Percentiles rank a stretch among this genome's conserved stretches.
phyloP scores from a whole-genome alignment of 2,888 invertebrate genomes.

The Platerodrilus igneus region DNA sequence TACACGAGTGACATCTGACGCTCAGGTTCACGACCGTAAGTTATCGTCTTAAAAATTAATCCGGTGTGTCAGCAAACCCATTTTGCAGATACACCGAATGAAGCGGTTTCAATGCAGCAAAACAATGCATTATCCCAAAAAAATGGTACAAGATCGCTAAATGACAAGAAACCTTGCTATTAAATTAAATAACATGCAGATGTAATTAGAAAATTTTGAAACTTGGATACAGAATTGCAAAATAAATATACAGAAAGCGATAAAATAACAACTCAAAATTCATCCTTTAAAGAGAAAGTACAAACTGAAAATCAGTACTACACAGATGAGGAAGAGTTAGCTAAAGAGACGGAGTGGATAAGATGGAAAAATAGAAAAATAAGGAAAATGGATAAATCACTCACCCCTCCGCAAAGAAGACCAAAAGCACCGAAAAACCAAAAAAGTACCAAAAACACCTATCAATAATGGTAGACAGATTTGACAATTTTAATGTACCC shows the following conservation, averaged over 20 bases:
- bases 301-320: slow-evolving; percentile 7
- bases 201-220: slow-evolving; percentile 9
- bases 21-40: slow-evolving; percentile 13
- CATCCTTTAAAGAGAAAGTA: slow-evolving; percentile 3
- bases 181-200: slow-evolving; percentile 11
- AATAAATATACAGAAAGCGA: slow-evolving; percentile 7
- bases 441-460: slow-evolving; percentile 1
- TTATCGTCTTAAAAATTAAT: slow-evolving; percentile 12
- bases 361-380: slow-evolving; percentile 8
- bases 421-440: neutral
- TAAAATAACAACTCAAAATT: slow-evolving; percentile 10
- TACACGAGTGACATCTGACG: slow-evolving; percentile 13
- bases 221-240: slow-evolving; percentile 7
- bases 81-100: slow-evolving; percentile 10
- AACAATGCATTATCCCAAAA: slow-evolving; percentile 10
- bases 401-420: slow-evolving; percentile 7
- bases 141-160: slow-evolving; percentile 13
- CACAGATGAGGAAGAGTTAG: slow-evolving; percentile 14
- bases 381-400: slow-evolving; percentile 12
- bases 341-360: slow-evolving; percentile 9
- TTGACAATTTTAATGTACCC: slow-evolving; percentile 5
- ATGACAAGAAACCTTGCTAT: slow-evolving; percentile 7
- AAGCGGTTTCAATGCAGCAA: slow-evolving; percentile 5
- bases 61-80: slow-evolving; percentile 7
- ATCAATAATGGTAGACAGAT: slow-evolving; percentile 6